A percentile compares a stretch with the other conserved stretches of the same genome.
phyloP scores from a whole-genome alignment of 2,113 vertebrate genomes.

The Odobenus rosmarus region DNA sequence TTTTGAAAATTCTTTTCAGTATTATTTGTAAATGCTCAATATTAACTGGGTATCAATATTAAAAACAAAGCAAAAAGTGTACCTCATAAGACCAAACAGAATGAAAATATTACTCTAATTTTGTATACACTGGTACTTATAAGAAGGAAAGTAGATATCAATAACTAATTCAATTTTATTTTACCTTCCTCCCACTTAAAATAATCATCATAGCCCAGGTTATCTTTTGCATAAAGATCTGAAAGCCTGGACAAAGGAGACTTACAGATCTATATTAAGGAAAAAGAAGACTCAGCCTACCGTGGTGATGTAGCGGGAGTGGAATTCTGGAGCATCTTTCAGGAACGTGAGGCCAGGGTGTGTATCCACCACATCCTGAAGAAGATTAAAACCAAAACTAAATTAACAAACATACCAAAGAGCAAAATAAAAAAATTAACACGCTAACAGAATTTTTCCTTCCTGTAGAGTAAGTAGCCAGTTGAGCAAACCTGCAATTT shows the following conservation, averaged over 20 bases:
- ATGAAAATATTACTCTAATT: conserved; percentile 41
- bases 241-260: conserved; percentile 19
- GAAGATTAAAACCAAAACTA: conserved; percentile 71
- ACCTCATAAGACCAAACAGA: background rate
- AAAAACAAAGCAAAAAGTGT: background rate
- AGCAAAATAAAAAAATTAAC: background rate
- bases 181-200: conserved; percentile 30
- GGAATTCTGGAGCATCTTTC: conserved; percentile 99
- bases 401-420: conserved; percentile 13
- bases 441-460: background rate
- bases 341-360: conserved; percentile 98
- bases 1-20: conserved; percentile 49
- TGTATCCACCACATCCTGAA: conserved; percentile 97
- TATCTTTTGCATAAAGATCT: conserved; percentile 10
- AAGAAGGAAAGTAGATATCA: background rate
- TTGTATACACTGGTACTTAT: background rate
- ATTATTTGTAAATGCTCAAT: conserved; percentile 50
- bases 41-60: conserved; percentile 19
- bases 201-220: conserved; percentile 23
- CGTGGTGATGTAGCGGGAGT: conserved; percentile 98
- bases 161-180: conserved; percentile 21
- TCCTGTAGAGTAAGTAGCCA: conserved; percentile 33
- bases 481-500: background rate
- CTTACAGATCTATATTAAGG: background rate
- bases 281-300: conserved; percentile 83